These are phyloP conservation scores for Apistogramma diplotaenia DNA, from an alignment of 2,113 vertebrate species.

Conservation along the genomic window DNA sequence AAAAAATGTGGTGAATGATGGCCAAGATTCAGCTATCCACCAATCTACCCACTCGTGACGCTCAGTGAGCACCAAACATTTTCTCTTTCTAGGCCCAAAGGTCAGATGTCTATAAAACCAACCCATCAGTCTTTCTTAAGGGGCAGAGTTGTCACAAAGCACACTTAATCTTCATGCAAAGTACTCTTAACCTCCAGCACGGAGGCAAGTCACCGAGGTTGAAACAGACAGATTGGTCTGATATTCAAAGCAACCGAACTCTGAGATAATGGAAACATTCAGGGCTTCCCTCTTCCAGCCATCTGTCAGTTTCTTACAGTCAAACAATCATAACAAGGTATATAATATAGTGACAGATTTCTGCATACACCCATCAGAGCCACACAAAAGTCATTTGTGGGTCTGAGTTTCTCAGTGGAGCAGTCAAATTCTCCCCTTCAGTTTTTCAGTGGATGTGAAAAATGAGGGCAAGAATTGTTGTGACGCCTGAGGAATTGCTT, in stretches of 20 bases:
- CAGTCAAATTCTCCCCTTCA: conserved; percentile 28
- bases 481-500: conserved; percentile 74
- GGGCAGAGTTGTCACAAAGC: conserved; percentile 46
- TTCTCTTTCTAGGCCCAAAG: conserved; percentile 53
- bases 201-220: conserved; percentile 36
- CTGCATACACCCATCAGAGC: conserved; percentile 45
- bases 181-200: conserved; percentile 53
- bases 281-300: background rate
- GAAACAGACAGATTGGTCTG: conserved; percentile 34
- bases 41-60: background rate
- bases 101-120: conserved; percentile 54
- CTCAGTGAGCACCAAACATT: conserved; percentile 31
- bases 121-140: conserved; percentile 46
- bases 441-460: conserved; percentile 63
- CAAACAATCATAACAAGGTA: conserved; percentile 20
- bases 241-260: conserved; percentile 11
- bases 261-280: conserved; percentile 20
- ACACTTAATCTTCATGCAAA: conserved; percentile 64
- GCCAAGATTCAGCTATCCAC: background rate
- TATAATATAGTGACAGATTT: conserved; percentile 36
- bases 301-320: conserved; percentile 1
- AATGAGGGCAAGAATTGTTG: conserved; percentile 70
- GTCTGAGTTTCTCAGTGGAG: conserved; percentile 30
- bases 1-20: background rate
- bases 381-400: conserved; percentile 22